Evolutionary conservation across 1,140 invertebrate species (phyloP).

Genomic region (Sinella curviseta): DNA sequence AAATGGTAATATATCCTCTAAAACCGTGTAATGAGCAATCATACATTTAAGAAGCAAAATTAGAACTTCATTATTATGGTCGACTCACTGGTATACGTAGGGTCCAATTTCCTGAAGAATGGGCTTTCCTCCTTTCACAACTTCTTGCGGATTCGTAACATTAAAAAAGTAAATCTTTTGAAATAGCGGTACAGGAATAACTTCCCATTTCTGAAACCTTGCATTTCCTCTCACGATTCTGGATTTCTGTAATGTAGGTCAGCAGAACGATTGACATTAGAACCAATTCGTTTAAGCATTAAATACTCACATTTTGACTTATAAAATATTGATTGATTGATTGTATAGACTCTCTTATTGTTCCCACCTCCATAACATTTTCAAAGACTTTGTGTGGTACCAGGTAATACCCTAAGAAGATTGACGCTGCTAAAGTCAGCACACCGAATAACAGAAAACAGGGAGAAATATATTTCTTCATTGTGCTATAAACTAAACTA

Average conservation of each 20-base stretch:
- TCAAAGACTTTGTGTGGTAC: background rate
- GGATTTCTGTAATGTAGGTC: conserved; percentile 39
- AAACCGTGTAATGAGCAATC: no score
- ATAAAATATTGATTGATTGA: background rate
- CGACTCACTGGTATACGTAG: conserved; percentile 59
- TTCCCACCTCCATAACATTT: conserved; percentile 3
- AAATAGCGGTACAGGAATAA: conserved; percentile 57
- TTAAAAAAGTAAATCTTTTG: conserved; percentile 59
- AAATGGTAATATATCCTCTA: no score
- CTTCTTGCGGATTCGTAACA: conserved; percentile 56
- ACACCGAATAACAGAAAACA: background rate
- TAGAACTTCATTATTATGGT: no score
- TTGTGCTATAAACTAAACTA: no score
- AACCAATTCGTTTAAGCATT: background rate
- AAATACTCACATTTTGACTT: background rate
- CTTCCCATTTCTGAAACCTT: conserved; percentile 53
- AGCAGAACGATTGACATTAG: no score
- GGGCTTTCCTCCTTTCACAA: conserved; percentile 56
- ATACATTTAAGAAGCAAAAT: no score
- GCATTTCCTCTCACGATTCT: conserved; percentile 40
- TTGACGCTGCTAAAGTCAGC: background rate
- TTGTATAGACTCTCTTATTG: no score
- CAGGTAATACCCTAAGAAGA: background rate
- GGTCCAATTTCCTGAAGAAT: conserved; percentile 58
- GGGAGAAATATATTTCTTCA: background rate